Percentiles rank a stretch among this genome's conserved stretches.
Conservation (phyloP, 35 echinoderm and acorn worm genomes). For the Hemicentrotus pulcherrimus region DNA sequence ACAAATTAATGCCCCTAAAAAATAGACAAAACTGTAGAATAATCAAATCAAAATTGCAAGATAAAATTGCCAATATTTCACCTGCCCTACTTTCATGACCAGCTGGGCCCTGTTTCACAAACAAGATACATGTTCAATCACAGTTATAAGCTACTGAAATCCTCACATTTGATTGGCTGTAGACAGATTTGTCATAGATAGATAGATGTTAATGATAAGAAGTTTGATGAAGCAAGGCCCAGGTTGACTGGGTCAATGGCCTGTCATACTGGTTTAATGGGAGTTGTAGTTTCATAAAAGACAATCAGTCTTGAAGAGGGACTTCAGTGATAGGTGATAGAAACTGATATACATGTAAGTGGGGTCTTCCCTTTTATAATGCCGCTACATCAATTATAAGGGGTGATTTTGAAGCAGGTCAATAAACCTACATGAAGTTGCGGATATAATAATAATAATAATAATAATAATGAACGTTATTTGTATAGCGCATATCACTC, state of each 20-base stretch:
- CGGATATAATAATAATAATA: too few relatives aligned
- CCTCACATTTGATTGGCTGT: neutral
- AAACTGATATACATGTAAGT: neutral
- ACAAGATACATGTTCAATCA: too few relatives aligned
- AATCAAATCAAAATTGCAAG: too few relatives aligned
- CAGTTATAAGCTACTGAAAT: neutral
- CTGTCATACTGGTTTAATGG: neutral
- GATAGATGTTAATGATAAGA: neutral
- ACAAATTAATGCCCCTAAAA: too few relatives aligned
- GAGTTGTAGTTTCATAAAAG: neutral
- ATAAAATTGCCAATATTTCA: neutral
- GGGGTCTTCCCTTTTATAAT: neutral
- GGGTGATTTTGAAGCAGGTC: neutral
- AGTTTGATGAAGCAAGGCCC: too few relatives aligned
- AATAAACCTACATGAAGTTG: neutral
- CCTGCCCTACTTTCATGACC: neutral
- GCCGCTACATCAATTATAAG: neutral
- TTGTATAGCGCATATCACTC: too few relatives aligned
- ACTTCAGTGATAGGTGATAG: neutral
- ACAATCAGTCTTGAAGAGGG: neutral
- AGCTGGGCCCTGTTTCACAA: neutral
- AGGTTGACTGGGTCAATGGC: neutral
- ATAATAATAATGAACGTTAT: too few relatives aligned
- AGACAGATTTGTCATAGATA: too few relatives aligned
- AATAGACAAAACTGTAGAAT: too few relatives aligned